Conservation (phyloP, 2,797 vertebrate species). For the Rhabdophis nuchalis region DNA sequence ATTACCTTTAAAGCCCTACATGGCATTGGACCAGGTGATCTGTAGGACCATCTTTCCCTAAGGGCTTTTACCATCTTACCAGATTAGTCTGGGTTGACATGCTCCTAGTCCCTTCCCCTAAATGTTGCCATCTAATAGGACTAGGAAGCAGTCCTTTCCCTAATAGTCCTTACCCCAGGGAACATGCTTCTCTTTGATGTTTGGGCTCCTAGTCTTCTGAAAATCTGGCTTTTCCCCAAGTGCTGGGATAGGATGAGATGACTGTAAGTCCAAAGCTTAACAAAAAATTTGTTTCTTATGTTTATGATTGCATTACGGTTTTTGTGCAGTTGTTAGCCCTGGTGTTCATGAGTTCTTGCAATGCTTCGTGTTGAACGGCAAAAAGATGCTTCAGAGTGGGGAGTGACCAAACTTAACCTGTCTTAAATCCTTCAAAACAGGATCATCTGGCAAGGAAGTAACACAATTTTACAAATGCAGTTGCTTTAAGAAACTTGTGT, state of each 20-base stretch:
- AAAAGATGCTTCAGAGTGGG: neutral
- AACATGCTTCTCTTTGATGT: neutral
- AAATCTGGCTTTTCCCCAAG: neutral
- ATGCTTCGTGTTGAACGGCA: neutral
- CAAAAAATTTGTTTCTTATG: neutral
- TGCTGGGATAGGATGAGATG: neutral
- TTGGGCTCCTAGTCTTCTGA: neutral
- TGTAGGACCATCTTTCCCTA: neutral
- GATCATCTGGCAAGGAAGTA: neutral
- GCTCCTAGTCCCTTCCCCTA: neutral
- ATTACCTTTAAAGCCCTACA: too few relatives aligned
- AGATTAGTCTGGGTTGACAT: neutral
- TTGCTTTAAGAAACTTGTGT: neutral
- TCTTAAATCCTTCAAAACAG: neutral
- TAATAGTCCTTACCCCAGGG: neutral
- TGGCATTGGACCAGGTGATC: neutral
- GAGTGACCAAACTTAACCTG: neutral
- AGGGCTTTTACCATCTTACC: neutral
- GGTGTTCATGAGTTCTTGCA: neutral
- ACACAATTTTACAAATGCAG: neutral
- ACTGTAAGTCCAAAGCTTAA: neutral
- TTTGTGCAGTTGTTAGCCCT: neutral
- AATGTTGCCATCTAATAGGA: neutral
- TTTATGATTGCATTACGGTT: neutral
- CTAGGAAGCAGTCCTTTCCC: neutral